Evolutionary conservation across 1,140 invertebrate species (phyloP).

Genomic region (Tetragnatha versicolor): DNA sequence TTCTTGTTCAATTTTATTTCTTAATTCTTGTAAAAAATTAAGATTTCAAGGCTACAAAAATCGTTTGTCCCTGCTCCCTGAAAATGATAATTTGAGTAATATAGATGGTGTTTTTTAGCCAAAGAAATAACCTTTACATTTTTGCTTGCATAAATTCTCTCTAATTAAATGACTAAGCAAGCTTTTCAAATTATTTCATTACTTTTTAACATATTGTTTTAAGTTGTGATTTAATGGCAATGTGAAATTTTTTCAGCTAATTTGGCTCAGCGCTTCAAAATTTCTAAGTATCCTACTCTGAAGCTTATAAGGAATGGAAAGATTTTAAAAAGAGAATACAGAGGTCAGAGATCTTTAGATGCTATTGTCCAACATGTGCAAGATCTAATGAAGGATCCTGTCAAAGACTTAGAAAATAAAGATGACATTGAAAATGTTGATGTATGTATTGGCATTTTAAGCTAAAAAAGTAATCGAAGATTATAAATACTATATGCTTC

Average conservation of each 20-base stretch:
- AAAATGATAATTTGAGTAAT: too few relatives aligned
- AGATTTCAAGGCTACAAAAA: too few relatives aligned
- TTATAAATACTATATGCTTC: too few relatives aligned
- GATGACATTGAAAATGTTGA: slow-evolving; percentile 81
- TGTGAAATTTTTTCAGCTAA: slow-evolving; percentile 71
- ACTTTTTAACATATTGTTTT: too few relatives aligned
- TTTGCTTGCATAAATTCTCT: too few relatives aligned
- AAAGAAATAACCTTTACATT: too few relatives aligned
- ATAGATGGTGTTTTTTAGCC: too few relatives aligned
- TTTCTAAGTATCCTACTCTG: slow-evolving; percentile 97
- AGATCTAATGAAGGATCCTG: slow-evolving; percentile 90
- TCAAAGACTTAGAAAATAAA: slow-evolving; percentile 78
- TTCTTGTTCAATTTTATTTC: too few relatives aligned
- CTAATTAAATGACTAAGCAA: neutral
- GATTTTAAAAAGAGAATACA: slow-evolving; percentile 92
- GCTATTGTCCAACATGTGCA: slow-evolving; percentile 85
- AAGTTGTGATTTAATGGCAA: too few relatives aligned
- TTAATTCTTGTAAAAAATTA: too few relatives aligned
- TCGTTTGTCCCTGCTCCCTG: too few relatives aligned
- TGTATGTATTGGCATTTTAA: slow-evolving; percentile 66
- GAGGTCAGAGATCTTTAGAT: slow-evolving; percentile 81
- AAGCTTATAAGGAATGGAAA: slow-evolving; percentile 96
- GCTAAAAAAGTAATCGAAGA: too few relatives aligned
- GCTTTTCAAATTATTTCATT: slow-evolving; percentile 7
- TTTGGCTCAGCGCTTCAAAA: slow-evolving; percentile 89